Evolutionary conservation across 2,888 invertebrate genomes (phyloP), one percentile per base, ranked within the genome.

Genomic region (Phytoseiulus persimilis): DNA sequence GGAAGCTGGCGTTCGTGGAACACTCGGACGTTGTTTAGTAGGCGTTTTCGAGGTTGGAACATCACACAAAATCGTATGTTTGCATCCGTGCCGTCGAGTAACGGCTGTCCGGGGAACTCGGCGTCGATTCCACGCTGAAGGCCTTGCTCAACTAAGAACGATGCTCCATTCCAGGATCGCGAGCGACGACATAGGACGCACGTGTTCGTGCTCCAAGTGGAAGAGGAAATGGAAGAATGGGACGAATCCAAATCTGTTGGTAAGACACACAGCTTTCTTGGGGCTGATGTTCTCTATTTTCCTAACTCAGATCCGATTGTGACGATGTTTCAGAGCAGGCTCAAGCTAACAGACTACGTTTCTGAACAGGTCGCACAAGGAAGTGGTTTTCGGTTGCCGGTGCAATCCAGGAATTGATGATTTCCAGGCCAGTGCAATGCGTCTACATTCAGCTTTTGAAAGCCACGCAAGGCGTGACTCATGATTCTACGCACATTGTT

Each of bases 301-400:
- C n/a, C 14, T 11, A 31, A 83, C 31, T 83, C 83, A 90, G 14
- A 89, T 89, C 39, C 23, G 9, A 32, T 90, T 32, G 87, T 90
- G 2, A 39, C 89, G 39, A 45, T 14, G 5, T 65, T 14, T 65
- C 18, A 1, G 14, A 28, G 65, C 14, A 18, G 18, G 11, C 23
- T 39, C 32, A 14, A 14, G 28, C 33, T 90, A 31, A 90, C 23
- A 32, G 39, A 39, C 28, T 90, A 46, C 83, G 23, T 83, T 83
- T 90, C 83, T 90, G 90, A 90, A 1, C 91, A 94, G 97, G 97
- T 84, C 95, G 98, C 91, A 96, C 96, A 93, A 94, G 98, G 91
- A 96, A 97, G 93, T 98, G 98, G 98, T 98, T 98, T 93, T 95
- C 95, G 90, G 94, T 98, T 92, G 95, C 96, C 91, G 97, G 97